Percentiles rank a stretch among this genome's conserved stretches.
These are phyloP conservation scores for Charaxes varanes DNA, from an alignment of 1,140 invertebrate genomes.

Conservation along the genomic window DNA sequence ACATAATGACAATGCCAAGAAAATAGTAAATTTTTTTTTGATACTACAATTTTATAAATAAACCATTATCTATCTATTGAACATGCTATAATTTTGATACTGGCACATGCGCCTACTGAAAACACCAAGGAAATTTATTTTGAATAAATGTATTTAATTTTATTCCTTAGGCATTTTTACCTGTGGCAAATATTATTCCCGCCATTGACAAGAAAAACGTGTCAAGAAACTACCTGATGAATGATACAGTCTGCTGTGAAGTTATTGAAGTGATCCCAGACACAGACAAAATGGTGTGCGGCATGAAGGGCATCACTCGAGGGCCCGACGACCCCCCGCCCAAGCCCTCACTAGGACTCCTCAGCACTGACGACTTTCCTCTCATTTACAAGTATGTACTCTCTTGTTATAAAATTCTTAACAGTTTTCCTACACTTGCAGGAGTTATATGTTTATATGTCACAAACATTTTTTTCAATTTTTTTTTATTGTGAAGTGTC, in stretches of 20 bases:
- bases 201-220: constrained; percentile 88
- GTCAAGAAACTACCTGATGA: constrained; percentile 84
- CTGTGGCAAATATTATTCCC: constrained; percentile 81
- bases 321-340: constrained; percentile 78
- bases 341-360: constrained; percentile 85
- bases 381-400: constrained; percentile 88
- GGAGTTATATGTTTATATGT: constrained; percentile 31
- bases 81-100: too few relatives aligned
- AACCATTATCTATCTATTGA: too few relatives aligned
- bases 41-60: too few relatives aligned
- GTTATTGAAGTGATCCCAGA: constrained; percentile 90
- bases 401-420: constrained; percentile 10
- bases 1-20: too few relatives aligned
- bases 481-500: constrained; percentile 29
- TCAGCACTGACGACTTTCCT: constrained; percentile 89
- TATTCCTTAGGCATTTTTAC: constrained; percentile 79
- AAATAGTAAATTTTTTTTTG: too few relatives aligned
- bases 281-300: constrained; percentile 89
- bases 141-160: constrained; percentile 18
- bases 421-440: constrained; percentile 50
- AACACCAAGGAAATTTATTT: too few relatives aligned
- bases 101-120: too few relatives aligned
- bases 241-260: constrained; percentile 91
- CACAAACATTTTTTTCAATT: constrained; percentile 24
- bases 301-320: constrained; percentile 86